Conservation (phyloP, 2,797 vertebrate species). For the Hybognathus amarus region DNA sequence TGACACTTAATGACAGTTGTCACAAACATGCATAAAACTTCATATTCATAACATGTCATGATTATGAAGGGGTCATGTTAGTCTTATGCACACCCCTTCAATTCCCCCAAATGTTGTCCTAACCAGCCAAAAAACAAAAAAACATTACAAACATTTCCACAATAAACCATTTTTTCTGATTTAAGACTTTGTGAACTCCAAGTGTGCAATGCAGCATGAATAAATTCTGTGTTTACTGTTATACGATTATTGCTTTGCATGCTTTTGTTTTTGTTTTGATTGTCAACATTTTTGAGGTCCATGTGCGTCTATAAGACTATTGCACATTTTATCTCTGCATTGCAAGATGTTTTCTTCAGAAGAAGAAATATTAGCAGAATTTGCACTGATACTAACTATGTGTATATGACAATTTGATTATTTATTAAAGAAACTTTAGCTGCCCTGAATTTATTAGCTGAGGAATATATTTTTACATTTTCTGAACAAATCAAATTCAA, state of each 20-base stretch:
- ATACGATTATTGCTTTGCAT: neutral
- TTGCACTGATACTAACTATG: neutral
- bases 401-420: neutral
- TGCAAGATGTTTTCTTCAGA: neutral
- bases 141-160: neutral
- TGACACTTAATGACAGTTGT: too few relatives aligned
- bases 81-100: too few relatives aligned
- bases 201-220: neutral
- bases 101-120: neutral
- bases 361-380: neutral
- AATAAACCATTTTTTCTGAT: neutral
- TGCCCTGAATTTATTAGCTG: neutral
- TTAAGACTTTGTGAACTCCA: neutral
- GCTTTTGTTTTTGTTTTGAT: neutral
- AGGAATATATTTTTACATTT: neutral
- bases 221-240: slow-evolving; percentile 5
- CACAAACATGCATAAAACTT: too few relatives aligned
- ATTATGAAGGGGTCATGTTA: too few relatives aligned
- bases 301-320: neutral
- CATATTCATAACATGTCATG: too few relatives aligned
- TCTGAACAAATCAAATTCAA: neutral
- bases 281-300: neutral
- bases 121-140: neutral
- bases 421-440: neutral
- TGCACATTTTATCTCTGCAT: neutral